Percentiles rank a stretch among this genome's conserved stretches.
phyloP scores from a whole-genome alignment of 2,113 vertebrate genomes.

The Propithecus coquereli region DNA sequence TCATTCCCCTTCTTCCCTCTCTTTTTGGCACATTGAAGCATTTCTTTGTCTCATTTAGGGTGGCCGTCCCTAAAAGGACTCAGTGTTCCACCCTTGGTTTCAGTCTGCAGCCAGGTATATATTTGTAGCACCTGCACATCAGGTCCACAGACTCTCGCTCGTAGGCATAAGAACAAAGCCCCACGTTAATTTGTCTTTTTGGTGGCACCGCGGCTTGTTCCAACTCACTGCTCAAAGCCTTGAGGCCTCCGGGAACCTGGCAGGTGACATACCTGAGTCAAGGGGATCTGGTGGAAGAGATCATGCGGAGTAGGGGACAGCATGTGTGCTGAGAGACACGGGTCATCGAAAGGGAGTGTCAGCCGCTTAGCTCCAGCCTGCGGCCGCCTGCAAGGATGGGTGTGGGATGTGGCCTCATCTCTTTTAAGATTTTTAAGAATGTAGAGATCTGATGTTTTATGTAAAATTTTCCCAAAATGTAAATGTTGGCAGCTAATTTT shows the following conservation, averaged over 20 bases:
- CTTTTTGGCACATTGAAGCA: background rate
- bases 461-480: background rate
- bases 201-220: background rate
- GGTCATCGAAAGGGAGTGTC: background rate
- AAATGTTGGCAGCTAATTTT: background rate
- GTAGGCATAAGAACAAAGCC: background rate
- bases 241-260: background rate
- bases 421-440: background rate
- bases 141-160: background rate
- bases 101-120: background rate
- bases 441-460: background rate
- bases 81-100: background rate
- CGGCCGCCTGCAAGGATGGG: background rate
- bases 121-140: background rate
- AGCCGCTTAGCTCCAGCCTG: background rate
- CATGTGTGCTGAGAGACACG: background rate
- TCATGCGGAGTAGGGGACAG: background rate
- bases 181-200: background rate
- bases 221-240: background rate
- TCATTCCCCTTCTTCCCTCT: background rate
- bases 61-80: background rate
- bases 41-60: background rate
- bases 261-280: too few species aligned
- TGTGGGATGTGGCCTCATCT: background rate
- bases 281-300: background rate